Conservation (phyloP, 2,888 invertebrate genomes). For the Cosmorhoe ocellata region DNA sequence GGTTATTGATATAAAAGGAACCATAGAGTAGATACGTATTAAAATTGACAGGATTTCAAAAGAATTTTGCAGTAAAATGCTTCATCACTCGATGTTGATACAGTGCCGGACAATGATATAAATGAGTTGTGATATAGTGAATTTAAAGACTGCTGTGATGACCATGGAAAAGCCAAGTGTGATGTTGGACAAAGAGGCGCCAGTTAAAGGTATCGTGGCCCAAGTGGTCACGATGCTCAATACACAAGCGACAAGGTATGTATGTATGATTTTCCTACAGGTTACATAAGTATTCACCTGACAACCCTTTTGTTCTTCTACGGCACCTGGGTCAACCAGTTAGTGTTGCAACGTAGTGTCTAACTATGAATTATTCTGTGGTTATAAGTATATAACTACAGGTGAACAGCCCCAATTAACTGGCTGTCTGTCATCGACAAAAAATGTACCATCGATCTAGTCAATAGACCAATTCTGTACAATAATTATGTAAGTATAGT, state of each 20-base stretch:
- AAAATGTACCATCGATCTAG: neutral
- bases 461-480: neutral
- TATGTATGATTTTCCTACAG: conserved; percentile 18
- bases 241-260: conserved; percentile 76
- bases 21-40: no score
- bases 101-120: conserved; percentile 9
- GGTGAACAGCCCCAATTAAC: neutral
- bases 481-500: conserved; percentile 37
- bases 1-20: no score
- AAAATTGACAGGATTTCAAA: no score
- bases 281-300: no score
- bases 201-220: conserved; percentile 76
- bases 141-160: conserved; percentile 46
- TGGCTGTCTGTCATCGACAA: neutral
- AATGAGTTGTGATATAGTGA: conserved; percentile 36
- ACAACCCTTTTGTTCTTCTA: no score
- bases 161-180: conserved; percentile 67
- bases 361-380: no score
- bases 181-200: conserved; percentile 72
- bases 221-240: conserved; percentile 80
- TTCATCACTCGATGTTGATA: neutral
- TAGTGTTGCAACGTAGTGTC: no score
- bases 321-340: no score
- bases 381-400: neutral
- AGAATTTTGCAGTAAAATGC: neutral